Base-by-base conservation (phyloP, 2,797 vertebrate genomes). In the Spondyliosoma cantharus region DNA sequence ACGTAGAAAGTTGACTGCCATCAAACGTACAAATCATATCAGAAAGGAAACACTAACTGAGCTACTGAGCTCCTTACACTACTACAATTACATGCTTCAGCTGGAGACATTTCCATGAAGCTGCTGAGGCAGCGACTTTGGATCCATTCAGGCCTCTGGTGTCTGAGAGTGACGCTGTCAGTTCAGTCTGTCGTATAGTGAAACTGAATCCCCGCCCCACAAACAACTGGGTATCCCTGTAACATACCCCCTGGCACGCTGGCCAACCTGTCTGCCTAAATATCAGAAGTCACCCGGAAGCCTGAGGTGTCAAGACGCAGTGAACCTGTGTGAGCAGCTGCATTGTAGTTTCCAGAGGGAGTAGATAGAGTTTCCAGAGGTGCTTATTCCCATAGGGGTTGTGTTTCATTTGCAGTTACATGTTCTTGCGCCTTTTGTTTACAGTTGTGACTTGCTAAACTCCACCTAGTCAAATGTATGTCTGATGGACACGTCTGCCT, bases 331-430 rank as follows among this genome's bases (percentile, higher is more conserved):
- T 54, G 69, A 83, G 82, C 90, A 86, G 90, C 82, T 90, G 90
- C 85, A 83, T 92, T 90, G 88, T 89, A 8, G 80, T 90, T 79
- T 22, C 79, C 20, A 79, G 74, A 64, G 74, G 63, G 42, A 42
- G 15, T 16, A 12, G 80, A 68, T 90, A 32, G 70, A 74, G 83
- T 90, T 90, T 83, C 90, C 81, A 69, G 53, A 71, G 58, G 56
- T 13, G 53, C 32, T 60, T 63, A 74, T 91, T 93, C 92, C 86
- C 91, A 91, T 68, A 82, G 66, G 69, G 81, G 42, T 93, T 25
- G 6, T 24, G 83, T 93, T 93, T 85, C 93, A 71, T 32, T 61
- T 16, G 46, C 64, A 81, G 78, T 63, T 52, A 71, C 59, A 59
- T 6, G 63, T 79, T 83, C 7, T 58, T 76, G 62, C n/a, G 67